Percentiles rank a stretch among this genome's conserved stretches.
These are phyloP conservation scores for Montipora sp. DNA, from an alignment of 64 coral and sea anemone species.

Conservation along the genomic window DNA sequence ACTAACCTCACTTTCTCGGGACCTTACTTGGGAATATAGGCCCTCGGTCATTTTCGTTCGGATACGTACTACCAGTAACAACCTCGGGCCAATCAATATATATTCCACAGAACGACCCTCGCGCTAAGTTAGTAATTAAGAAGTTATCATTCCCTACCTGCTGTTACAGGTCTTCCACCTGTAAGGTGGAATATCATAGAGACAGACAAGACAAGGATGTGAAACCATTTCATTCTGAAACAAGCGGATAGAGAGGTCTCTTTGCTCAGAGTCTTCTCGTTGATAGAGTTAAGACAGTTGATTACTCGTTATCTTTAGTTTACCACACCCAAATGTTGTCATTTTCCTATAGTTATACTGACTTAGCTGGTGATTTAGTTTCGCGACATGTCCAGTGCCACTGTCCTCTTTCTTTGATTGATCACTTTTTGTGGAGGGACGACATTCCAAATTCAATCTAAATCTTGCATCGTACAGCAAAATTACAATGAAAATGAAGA, in stretches of 20 bases:
- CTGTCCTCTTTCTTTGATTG: not conserved
- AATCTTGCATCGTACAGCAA: too few relatives aligned
- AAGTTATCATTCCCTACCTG: not conserved
- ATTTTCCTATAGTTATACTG: not conserved
- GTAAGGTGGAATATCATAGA: not conserved
- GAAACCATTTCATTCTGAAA: constrained; percentile 14
- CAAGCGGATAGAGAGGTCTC: not conserved
- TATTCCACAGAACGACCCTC: too few relatives aligned
- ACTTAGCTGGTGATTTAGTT: not conserved
- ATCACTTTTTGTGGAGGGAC: not conserved
- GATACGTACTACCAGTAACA: too few relatives aligned
- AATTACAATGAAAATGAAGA: too few relatives aligned
- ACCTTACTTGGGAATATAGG: too few relatives aligned
- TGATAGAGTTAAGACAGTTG: not conserved
- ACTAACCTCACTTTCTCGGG: too few relatives aligned
- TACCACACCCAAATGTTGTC: constrained; percentile 1
- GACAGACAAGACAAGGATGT: not conserved
- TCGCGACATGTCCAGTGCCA: not conserved
- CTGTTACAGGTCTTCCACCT: constrained; percentile 40
- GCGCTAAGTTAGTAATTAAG: too few relatives aligned
- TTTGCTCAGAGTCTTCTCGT: not conserved
- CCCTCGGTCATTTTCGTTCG: too few relatives aligned
- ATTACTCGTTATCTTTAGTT: not conserved
- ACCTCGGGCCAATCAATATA: too few relatives aligned
- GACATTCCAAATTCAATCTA: not conserved